Evolutionary conservation across 2,797 vertebrate species (phyloP).

Genomic region (Pantherophis vulpinus): DNA sequence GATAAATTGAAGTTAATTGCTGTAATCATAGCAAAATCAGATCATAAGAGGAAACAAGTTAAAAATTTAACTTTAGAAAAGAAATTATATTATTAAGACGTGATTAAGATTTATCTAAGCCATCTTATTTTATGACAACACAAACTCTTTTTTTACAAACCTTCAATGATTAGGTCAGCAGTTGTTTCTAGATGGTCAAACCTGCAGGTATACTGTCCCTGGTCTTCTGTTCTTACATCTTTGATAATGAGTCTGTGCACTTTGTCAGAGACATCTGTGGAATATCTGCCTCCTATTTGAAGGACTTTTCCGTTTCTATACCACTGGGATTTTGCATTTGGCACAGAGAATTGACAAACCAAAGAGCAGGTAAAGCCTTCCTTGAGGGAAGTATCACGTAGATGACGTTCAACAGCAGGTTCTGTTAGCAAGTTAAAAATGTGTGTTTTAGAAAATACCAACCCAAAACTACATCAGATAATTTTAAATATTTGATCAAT

Average conservation of each 20-base stretch:
- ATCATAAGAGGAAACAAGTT: constrained; percentile 29
- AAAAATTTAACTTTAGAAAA: background rate
- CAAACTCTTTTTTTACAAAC: constrained; percentile 75
- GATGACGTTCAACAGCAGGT: constrained; percentile 85
- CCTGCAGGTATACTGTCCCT: constrained; percentile 87
- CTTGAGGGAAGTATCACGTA: constrained; percentile 91
- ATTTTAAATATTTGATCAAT: background rate
- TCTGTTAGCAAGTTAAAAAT: constrained; percentile 75
- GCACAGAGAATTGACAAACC: constrained; percentile 92
- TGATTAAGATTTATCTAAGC: constrained; percentile 17
- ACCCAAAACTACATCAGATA: constrained; percentile 17
- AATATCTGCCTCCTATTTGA: constrained; percentile 85
- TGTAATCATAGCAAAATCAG: background rate
- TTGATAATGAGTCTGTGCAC: constrained; percentile 91
- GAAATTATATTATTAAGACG: background rate
- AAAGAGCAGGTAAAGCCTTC: constrained; percentile 88
- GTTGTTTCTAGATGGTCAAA: constrained; percentile 88
- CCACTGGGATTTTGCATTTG: constrained; percentile 91
- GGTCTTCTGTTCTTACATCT: constrained; percentile 88
- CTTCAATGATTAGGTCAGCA: constrained; percentile 92
- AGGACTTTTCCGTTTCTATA: constrained; percentile 88
- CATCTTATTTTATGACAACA: constrained; percentile 3
- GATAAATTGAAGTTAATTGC: constrained; percentile 18
- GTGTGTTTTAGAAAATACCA: constrained; percentile 42
- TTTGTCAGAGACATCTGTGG: constrained; percentile 87